Evolutionary conservation across 2,113 vertebrate genomes (phyloP), one percentile per base, ranked within the genome.

Genomic region (Pipra filicauda): DNA sequence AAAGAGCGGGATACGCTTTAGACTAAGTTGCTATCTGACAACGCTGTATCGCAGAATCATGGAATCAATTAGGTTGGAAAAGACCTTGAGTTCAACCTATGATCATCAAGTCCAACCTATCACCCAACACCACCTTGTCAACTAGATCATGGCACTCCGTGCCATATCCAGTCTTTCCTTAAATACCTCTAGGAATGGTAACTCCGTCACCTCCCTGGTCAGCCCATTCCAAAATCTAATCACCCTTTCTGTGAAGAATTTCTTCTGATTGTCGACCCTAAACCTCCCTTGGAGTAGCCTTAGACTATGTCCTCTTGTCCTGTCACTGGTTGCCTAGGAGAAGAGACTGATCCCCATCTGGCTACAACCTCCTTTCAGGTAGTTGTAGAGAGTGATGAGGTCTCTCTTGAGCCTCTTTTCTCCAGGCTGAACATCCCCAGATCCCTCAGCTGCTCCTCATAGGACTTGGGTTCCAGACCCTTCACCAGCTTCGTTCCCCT

Each of bases 401-500:
- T 37, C 15, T 1, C 5, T 9, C 12, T 11, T 5, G 23, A 67
- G 33, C 33, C 13, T 74, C 5, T 59, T 13, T 67, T 74, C 23
- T 52, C 37, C 39, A 39, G 52, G 4, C 8, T 46, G 14, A 66
- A 52, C 18, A 66, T 0, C 10, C 8, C 15, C 28, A 82, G 33
- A 23, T 82, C 46, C 10, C 2, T 67, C 37, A 67, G 39, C 23
- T 8, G 3, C 52, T n/a, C 28, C 20, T 67, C 33, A 13, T 0
- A 9, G 2, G 27, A 52, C 15, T 6, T 33, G 15, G 37, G 28
- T 28, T 75, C 27, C 69, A 59, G 61, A 59, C 1, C 37, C 52
- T 66, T 46, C 23, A 0, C 23, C 22, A 37, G 12, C 27, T 1
- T 3, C 7, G 3, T 0, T 81, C 5, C 11, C 15, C 23, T 52